Evolutionary conservation across 2,797 vertebrate species (phyloP).

Genomic region (Apodemus agrarius): DNA sequence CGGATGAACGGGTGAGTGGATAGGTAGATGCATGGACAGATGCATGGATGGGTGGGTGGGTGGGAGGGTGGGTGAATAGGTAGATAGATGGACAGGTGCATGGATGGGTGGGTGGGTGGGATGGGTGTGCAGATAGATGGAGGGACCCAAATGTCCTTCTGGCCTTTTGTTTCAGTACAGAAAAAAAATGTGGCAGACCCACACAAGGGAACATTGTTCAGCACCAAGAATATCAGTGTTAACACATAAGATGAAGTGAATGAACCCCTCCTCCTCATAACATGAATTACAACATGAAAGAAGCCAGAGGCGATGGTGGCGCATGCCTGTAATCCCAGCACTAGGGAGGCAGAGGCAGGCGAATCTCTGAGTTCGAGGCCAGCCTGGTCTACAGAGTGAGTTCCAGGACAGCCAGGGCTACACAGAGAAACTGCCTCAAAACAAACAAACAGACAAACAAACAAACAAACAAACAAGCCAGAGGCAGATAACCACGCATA

Average conservation of each 20-base stretch:
- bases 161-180: background rate
- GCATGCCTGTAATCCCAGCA: too few relatives aligned
- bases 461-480: too few relatives aligned
- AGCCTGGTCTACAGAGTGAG: too few relatives aligned
- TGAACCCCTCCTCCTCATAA: background rate
- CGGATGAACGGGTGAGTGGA: too few relatives aligned
- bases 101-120: rapidly evolving
- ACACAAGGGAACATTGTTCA: background rate
- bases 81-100: background rate
- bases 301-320: too few relatives aligned
- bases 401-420: too few relatives aligned
- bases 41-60: rapidly evolving
- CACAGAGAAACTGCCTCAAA: too few relatives aligned
- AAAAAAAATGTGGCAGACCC: background rate
- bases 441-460: too few relatives aligned
- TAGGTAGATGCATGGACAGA: background rate
- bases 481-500: background rate
- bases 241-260: background rate
- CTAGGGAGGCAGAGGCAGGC: too few relatives aligned
- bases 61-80: rapidly evolving
- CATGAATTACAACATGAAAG: background rate
- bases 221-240: background rate
- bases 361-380: too few relatives aligned
- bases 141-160: background rate
- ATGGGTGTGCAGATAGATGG: background rate